These are phyloP conservation scores for Capitella teleta DNA, from an alignment of 1,140 invertebrate species.

Conservation along the genomic window DNA sequence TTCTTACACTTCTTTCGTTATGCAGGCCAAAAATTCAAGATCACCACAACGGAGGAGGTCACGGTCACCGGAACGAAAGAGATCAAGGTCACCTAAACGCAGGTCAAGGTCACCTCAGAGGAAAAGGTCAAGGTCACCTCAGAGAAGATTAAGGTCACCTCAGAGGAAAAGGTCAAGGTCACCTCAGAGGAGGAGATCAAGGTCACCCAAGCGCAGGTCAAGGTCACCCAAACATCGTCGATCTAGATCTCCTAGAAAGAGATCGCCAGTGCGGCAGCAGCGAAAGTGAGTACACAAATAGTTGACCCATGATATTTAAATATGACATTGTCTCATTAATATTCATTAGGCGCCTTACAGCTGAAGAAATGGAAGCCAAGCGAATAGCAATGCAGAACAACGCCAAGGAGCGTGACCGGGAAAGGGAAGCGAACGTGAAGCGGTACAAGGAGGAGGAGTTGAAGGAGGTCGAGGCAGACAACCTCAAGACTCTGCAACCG, in stretches of 20 bases:
- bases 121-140: too few species aligned
- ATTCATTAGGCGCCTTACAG: constrained; percentile 41
- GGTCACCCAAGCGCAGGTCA: background rate
- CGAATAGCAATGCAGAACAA: constrained; percentile 72
- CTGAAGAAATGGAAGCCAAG: constrained; percentile 58
- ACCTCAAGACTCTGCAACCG: constrained; percentile 37
- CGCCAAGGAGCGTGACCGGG: constrained; percentile 57
- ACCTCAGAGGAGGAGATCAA: constrained; percentile 3
- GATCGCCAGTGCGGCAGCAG: background rate
- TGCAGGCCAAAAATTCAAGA: constrained; percentile 1
- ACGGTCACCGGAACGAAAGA: constrained; percentile 12
- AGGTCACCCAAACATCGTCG: too few species aligned
- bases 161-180: constrained; percentile 11
- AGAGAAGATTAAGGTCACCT: background rate
- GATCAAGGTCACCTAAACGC: background rate
- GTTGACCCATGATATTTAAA: background rate
- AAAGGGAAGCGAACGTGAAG: constrained; percentile 51
- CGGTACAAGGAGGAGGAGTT: constrained; percentile 54
- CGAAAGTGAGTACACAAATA: too few species aligned
- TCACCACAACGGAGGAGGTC: constrained; percentile 1
- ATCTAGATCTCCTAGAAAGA: too few species aligned
- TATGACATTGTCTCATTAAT: background rate
- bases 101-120: too few species aligned
- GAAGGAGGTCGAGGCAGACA: constrained; percentile 43
- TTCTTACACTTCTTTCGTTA: too few species aligned